Conservation (phyloP, 2,113 vertebrate species). For the Perca fluviatilis region DNA sequence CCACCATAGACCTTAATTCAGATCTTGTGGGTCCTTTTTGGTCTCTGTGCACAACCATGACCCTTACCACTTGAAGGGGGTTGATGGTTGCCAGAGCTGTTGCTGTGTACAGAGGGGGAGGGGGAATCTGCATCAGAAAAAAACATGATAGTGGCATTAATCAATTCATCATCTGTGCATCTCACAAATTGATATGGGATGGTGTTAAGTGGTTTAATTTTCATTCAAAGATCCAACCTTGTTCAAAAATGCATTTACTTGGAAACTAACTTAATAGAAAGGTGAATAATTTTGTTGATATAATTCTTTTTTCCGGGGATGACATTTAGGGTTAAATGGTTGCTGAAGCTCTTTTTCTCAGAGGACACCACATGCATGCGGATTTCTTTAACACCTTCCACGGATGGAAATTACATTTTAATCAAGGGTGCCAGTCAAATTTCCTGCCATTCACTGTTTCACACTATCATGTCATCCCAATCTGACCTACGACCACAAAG, state of each 20-base stretch:
- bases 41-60: background rate
- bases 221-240: background rate
- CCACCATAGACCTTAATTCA: background rate
- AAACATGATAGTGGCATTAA: background rate
- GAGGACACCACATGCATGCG: background rate
- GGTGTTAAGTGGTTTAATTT: background rate
- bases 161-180: background rate
- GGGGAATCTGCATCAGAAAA: background rate
- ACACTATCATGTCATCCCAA: background rate
- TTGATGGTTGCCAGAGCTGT: background rate
- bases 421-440: slow-evolving; percentile 14
- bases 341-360: background rate
- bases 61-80: background rate
- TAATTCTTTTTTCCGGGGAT: background rate
- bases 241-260: background rate
- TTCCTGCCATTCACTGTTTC: background rate
- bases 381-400: slow-evolving; percentile 5
- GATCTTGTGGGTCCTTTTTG: background rate
- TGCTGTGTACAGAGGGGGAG: background rate
- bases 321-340: background rate
- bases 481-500: background rate
- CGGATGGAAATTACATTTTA: slow-evolving; percentile 41
- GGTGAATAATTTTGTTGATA: background rate
- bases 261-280: background rate
- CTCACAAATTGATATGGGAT: background rate